Conservation (phyloP, 2,888 invertebrate genomes). For the Serrognathus titanus region DNA sequence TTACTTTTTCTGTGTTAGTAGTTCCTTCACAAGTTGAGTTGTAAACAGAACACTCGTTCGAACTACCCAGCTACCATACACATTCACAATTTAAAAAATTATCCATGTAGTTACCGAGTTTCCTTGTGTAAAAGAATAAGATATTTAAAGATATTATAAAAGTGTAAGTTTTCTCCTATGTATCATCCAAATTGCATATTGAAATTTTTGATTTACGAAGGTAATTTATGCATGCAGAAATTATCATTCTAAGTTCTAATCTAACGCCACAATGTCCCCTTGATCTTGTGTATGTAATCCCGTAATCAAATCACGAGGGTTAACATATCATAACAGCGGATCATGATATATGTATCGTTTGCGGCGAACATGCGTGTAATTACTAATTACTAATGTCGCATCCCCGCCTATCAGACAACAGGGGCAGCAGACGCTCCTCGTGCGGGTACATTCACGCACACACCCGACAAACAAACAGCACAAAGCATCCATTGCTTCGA, state of each 20-base stretch:
- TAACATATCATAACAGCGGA: conserved; percentile 30
- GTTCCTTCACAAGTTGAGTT: no score
- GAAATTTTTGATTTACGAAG: no score
- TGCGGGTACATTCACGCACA: conserved; percentile 13
- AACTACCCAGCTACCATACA: no score
- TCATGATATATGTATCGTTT: conserved; percentile 38
- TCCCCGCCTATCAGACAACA: conserved; percentile 25
- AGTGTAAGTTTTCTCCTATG: no score
- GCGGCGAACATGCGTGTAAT: conserved; percentile 36
- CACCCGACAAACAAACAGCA: conserved; percentile 16
- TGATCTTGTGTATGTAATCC: conserved; percentile 19
- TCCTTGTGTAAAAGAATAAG: no score
- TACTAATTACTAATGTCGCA: conserved; percentile 34
- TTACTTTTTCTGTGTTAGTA: no score
- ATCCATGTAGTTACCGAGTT: no score
- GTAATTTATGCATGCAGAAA: conserved; percentile 8
- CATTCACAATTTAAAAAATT: no score
- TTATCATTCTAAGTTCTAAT: conserved; percentile 12
- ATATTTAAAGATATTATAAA: no score
- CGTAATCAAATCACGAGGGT: conserved; percentile 31
- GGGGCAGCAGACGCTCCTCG: conserved; percentile 20
- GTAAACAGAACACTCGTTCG: no score
- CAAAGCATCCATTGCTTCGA: conserved; percentile 15
- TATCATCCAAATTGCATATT: no score
- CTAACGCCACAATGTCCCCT: conserved; percentile 1